Conservation (phyloP, 2,797 vertebrate species). For the Ataeniobius toweri region DNA sequence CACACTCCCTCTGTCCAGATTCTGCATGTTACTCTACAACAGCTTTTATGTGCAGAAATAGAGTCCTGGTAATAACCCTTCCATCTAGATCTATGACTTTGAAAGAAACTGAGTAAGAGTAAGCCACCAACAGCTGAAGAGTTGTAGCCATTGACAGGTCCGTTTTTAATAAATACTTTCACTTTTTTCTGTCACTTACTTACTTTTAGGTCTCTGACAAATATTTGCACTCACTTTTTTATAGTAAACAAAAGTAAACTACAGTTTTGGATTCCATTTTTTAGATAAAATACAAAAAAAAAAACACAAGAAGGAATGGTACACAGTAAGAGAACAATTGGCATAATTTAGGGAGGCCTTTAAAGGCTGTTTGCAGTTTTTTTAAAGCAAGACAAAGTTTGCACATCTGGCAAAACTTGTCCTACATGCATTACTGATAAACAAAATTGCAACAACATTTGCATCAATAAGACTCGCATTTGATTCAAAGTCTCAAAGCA, state of each 20-base stretch:
- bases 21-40: not conserved
- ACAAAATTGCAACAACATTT: not conserved
- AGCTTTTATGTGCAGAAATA: not conserved
- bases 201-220: not conserved
- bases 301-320: not conserved
- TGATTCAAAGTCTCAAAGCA: slow-evolving; percentile 23
- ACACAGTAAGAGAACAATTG: not conserved
- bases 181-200: not conserved
- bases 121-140: not conserved
- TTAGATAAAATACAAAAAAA: not conserved
- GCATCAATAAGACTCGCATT: slow-evolving; percentile 8
- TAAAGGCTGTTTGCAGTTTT: not conserved
- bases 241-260: not conserved
- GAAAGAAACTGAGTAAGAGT: not conserved
- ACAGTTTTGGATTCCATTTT: not conserved
- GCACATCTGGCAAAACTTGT: not conserved
- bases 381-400: not conserved
- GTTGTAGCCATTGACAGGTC: not conserved
- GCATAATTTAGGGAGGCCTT: not conserved
- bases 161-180: no score
- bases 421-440: slow-evolving; percentile 8
- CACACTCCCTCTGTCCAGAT: not conserved
- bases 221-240: not conserved
- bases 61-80: not conserved
- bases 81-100: not conserved